Percentiles rank a stretch among this genome's conserved stretches.
Conservation (phyloP, 2,113 vertebrate genomes). For the Nestor notabilis region DNA sequence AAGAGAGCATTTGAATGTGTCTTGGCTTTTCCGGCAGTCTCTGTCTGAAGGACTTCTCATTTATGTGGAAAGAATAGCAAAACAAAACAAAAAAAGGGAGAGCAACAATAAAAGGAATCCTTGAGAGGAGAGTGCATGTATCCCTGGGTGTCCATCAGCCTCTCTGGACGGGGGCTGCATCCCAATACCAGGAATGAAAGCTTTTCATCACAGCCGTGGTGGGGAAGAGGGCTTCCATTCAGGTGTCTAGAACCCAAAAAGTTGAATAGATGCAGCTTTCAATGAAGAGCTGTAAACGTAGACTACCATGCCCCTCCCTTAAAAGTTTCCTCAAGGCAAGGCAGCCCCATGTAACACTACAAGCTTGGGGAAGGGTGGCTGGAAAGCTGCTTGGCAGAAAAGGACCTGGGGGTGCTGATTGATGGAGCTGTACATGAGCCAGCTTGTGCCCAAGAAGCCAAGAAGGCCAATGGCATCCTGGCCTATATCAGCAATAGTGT, state of each 20-base stretch:
- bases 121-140: background rate
- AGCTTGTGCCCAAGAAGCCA: background rate
- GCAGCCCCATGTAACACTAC: accelerated
- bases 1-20: conserved; percentile 60
- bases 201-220: background rate
- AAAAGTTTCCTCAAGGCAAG: background rate
- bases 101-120: conserved; percentile 28
- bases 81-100: background rate
- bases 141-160: background rate
- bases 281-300: background rate
- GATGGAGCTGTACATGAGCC: background rate
- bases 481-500: background rate
- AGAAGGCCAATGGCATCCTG: background rate
- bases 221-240: background rate
- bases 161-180: background rate
- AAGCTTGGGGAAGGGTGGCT: background rate
- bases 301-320: background rate
- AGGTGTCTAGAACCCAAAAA: background rate
- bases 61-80: conserved; percentile 26
- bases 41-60: conserved; percentile 51
- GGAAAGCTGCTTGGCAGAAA: background rate
- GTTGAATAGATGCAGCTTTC: background rate
- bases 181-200: background rate
- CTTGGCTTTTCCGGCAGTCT: conserved; percentile 33
- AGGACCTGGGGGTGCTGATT: accelerated